These are phyloP conservation scores for Netelia fuscicornis DNA, from an alignment of 2,888 invertebrate species.

Conservation along the genomic window DNA sequence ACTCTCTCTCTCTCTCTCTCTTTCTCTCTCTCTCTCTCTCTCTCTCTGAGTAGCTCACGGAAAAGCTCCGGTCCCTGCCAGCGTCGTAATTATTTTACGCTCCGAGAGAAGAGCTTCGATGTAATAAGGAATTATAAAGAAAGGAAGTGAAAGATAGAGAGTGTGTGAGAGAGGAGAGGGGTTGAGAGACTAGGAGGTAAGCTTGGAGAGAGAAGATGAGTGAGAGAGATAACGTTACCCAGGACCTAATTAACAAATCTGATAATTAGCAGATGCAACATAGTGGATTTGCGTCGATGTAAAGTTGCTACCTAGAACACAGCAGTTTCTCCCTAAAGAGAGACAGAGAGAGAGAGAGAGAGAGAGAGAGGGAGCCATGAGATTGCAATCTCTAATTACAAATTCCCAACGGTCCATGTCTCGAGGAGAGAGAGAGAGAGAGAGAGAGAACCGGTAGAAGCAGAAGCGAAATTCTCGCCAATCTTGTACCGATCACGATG, in stretches of 20 bases:
- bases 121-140: slow-evolving; percentile 35
- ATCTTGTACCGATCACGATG: slow-evolving; percentile 55
- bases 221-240: slow-evolving; percentile 1
- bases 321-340: neutral
- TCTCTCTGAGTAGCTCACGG: too few species aligned
- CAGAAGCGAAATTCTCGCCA: slow-evolving; percentile 27
- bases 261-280: slow-evolving; percentile 1
- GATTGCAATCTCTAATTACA: slow-evolving; percentile 54
- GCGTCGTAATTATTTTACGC: slow-evolving; percentile 48
- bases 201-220: neutral
- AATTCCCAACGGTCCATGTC: slow-evolving; percentile 30
- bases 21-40: neutral
- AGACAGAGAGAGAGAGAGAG: neutral
- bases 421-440: too few species aligned
- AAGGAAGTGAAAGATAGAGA: neutral
- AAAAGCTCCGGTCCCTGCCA: neutral
- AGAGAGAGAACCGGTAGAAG: neutral
- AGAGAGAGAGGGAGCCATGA: neutral
- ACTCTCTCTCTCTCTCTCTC: neutral
- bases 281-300: neutral
- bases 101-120: slow-evolving; percentile 16
- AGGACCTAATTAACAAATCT: slow-evolving; percentile 46
- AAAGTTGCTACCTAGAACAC: slow-evolving; percentile 7
- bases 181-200: neutral
- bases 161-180: neutral